Conservation (phyloP, 2,113 vertebrate genomes). For the Ageneiosus marmoratus region DNA sequence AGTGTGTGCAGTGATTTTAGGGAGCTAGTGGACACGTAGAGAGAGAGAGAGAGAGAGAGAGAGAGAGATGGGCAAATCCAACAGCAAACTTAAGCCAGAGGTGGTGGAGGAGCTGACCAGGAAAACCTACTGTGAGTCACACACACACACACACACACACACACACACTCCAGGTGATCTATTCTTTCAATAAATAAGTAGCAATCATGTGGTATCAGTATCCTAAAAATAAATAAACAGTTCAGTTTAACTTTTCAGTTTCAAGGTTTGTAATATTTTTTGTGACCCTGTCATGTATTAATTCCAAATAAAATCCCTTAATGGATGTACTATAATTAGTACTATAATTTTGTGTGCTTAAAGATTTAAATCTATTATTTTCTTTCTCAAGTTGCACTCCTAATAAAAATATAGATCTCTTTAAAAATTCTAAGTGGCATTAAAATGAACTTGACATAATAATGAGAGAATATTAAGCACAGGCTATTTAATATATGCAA, state of each 20-base stretch:
- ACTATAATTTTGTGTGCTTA: neutral
- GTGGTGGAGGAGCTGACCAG: constrained; percentile 84
- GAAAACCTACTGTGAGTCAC: constrained; percentile 84
- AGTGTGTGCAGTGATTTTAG: neutral
- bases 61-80: constrained; percentile 80
- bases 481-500: neutral
- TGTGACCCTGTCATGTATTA: neutral
- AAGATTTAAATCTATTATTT: neutral
- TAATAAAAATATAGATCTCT: too few species aligned
- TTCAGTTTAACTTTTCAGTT: neutral
- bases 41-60: constrained; percentile 2
- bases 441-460: neutral
- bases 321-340: too few species aligned
- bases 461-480: neutral
- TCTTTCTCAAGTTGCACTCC: neutral
- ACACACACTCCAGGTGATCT: neutral
- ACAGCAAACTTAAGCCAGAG: constrained; percentile 86
- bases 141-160: neutral
- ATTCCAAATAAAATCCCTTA: neutral
- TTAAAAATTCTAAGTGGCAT: neutral
- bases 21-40: neutral
- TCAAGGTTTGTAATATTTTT: neutral
- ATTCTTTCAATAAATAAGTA: neutral
- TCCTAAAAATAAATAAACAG: neutral
- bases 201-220: neutral